phyloP scores from a whole-genome alignment of 1,140 invertebrate genomes.

The Lepidurus packardi region DNA sequence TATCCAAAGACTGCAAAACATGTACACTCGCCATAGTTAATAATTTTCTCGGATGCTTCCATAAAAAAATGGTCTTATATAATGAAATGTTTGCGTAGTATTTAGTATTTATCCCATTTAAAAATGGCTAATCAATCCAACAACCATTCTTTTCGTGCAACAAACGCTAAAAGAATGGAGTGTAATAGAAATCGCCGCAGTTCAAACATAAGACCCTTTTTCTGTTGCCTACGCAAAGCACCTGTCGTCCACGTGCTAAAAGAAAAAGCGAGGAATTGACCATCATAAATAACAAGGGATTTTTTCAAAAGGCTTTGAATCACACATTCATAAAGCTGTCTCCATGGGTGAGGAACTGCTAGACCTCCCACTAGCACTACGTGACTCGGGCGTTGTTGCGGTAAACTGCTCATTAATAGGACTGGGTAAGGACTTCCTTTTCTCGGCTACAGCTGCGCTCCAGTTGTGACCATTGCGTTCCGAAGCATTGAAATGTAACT shows the following conservation, averaged over 20 bases:
- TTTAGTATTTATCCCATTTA: not conserved
- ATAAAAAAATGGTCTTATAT: not conserved
- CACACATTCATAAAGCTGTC: conserved; percentile 2
- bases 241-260: too few species aligned
- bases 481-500: not conserved
- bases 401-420: not conserved
- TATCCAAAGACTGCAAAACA: too few species aligned
- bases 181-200: not conserved
- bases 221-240: not conserved
- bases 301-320: too few species aligned
- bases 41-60: too few species aligned
- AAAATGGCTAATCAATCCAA: not conserved
- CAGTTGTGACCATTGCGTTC: not conserved
- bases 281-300: too few species aligned
- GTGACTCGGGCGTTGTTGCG: not conserved
- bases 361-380: not conserved
- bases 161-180: not conserved
- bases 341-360: conserved; percentile 2
- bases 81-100: not conserved
- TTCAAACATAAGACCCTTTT: not conserved
- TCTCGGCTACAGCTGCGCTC: conserved; percentile 2
- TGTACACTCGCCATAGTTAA: too few species aligned
- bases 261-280: too few species aligned
- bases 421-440: not conserved
- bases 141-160: conserved; percentile 14